Percentiles rank a stretch among this genome's conserved stretches.
Evolutionary conservation across 2,113 vertebrate species (phyloP).

Genomic region (Perca fluviatilis): DNA sequence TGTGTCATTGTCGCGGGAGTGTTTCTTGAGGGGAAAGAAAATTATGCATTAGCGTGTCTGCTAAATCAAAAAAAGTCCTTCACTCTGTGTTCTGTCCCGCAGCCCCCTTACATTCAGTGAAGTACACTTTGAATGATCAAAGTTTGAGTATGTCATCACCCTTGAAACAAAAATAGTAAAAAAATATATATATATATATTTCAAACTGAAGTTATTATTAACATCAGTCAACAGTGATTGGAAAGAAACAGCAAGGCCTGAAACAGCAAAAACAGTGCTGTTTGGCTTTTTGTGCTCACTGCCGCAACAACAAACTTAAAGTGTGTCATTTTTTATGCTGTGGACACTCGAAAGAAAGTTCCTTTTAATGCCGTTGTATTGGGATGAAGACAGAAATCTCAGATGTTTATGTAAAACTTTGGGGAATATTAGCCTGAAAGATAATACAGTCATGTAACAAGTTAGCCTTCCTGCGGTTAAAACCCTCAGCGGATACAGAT

Average conservation of each 20-base stretch:
- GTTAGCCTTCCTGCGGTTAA: too few relatives aligned
- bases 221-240: conserved; percentile 25
- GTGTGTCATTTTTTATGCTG: neutral
- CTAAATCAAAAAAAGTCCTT: conserved; percentile 19
- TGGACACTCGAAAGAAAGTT: neutral
- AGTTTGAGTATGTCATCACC: conserved; percentile 37
- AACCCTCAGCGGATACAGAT: too few relatives aligned
- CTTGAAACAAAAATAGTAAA: conserved; percentile 26
- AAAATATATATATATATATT: neutral
- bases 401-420: neutral
- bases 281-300: conserved; percentile 19
- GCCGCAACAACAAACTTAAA: conserved; percentile 6
- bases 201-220: conserved; percentile 56
- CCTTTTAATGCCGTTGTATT: conserved; percentile 10
- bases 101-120: conserved; percentile 3
- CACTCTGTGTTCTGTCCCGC: conserved; percentile 38
- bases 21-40: conserved; percentile 29
- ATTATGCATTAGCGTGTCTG: conserved; percentile 34
- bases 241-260: conserved; percentile 13
- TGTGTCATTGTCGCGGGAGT: conserved; percentile 46
- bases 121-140: conserved; percentile 43
- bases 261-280: conserved; percentile 12
- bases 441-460: too few relatives aligned
- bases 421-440: neutral
- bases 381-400: conserved; percentile 2